A percentile compares a stretch with the other conserved stretches of the same genome.
Conservation (phyloP, 2,888 invertebrate species). For the Eristalis intricaria region DNA sequence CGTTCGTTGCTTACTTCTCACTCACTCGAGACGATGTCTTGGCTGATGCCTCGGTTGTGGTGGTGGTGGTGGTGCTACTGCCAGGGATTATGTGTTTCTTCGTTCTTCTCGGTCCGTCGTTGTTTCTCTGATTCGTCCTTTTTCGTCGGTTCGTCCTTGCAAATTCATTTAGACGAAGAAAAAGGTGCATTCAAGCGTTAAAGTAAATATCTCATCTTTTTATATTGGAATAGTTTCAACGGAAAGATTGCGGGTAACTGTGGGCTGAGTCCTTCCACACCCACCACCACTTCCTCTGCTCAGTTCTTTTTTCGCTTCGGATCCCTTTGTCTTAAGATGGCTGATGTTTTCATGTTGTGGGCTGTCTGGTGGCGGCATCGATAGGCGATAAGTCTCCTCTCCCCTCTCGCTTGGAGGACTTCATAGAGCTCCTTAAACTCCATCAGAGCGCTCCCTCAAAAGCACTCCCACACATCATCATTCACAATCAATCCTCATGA, state of each 20-base stretch:
- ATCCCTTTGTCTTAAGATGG: background rate
- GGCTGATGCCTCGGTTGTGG: background rate
- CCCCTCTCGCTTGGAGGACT: conserved; percentile 16
- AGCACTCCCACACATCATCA: background rate
- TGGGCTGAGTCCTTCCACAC: conserved; percentile 14
- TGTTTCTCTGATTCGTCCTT: conserved; percentile 17
- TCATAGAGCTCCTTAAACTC: conserved; percentile 17
- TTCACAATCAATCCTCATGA: conserved; percentile 36
- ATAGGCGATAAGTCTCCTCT: background rate
- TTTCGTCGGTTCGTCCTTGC: conserved; percentile 39
- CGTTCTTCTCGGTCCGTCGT: conserved; percentile 45
- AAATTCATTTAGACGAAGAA: conserved; percentile 71
- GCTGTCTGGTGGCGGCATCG: background rate
- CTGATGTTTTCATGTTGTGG: background rate
- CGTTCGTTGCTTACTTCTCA: conserved; percentile 66
- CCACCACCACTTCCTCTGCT: background rate
- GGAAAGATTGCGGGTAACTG: conserved; percentile 50
- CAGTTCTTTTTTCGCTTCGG: background rate
- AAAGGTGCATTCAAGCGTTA: conserved; percentile 72
- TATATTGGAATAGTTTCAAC: conserved; percentile 72
- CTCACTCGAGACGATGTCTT: conserved; percentile 51
- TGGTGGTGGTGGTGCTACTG: background rate
- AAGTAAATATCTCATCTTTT: conserved; percentile 73
- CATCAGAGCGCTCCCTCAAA: background rate
- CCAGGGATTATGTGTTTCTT: conserved; percentile 57